Evolutionary conservation across 2,888 invertebrate species (phyloP), one percentile per base, ranked within the genome.

Genomic region (Agrotis segetum): DNA sequence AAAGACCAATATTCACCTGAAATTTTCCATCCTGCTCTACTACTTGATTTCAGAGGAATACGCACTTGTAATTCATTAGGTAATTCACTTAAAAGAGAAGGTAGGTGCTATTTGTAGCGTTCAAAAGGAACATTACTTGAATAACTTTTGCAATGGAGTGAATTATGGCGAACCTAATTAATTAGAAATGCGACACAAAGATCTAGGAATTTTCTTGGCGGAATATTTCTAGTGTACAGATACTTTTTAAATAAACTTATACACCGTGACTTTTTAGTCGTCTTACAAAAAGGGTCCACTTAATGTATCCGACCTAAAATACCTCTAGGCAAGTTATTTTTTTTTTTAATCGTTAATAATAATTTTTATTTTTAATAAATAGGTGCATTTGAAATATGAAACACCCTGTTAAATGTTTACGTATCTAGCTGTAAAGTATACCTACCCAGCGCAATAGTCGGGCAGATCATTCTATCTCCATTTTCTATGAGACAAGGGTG

Each of bases 101-200:
- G 40, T 34, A 34, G 29, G 11, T 24, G 52, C 24, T 17, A 49
- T 58, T 77, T 62, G 17, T 66, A 62, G 34, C 19, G 49, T 67
- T 61, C 46, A 74, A 71, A 2, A 40, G 40, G 40, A 50, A 77
- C 64, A 61, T 74, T 68, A 64, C 52, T 67, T 70, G 7, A 69
- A 67, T 76, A 50, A 34, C 40, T 56, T 71, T 44, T 76, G 70
- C 63, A 74, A 75, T 49, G 40, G 61, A 65, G 44, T 55, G 72
- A 67, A 69, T 75, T 74, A 76, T 74, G 67, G 65, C 24, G 47
- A 47, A 63, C 16, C 19, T 75, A 85, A 85, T 83, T 81, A 73
- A 85, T 84, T 83, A 75, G 53, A 56, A 17, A 55, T 21, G 49
- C 55, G 55, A 52, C 66, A 70, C 67, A 74, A 79, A 67, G 61